A percentile compares a stretch with the other conserved stretches of the same genome.
Evolutionary conservation across 2,797 vertebrate species (phyloP).

Genomic region (Leontocebus nigricollis): DNA sequence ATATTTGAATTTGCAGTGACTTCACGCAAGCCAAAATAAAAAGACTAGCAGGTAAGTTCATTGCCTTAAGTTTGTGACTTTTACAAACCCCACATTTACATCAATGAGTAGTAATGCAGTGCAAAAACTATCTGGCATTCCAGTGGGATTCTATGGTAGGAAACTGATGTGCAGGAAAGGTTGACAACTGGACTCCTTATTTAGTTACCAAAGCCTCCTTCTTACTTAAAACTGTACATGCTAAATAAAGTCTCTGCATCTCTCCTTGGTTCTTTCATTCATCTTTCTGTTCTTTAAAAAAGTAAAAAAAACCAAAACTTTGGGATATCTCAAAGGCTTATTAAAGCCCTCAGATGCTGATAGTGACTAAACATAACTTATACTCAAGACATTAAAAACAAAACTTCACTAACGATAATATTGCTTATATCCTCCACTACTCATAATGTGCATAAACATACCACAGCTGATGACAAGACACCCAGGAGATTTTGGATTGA

Average conservation of each 20-base stretch:
- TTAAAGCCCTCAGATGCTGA: slow-evolving; percentile 45
- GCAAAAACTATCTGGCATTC: neutral
- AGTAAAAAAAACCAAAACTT: neutral
- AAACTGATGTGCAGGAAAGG: neutral
- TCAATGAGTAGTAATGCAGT: neutral
- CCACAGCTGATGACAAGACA: neutral
- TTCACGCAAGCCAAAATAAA: slow-evolving; percentile 40
- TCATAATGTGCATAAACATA: neutral
- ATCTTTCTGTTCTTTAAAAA: slow-evolving; percentile 13
- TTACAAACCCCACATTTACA: neutral
- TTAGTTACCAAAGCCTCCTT: neutral
- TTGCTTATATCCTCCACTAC: neutral
- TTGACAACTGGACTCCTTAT: neutral
- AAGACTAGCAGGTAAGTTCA: neutral
- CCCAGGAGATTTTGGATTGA: neutral
- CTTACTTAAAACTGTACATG: neutral
- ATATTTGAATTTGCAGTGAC: slow-evolving; percentile 52
- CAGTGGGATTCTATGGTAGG: neutral
- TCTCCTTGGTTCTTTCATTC: neutral
- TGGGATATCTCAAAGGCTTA: slow-evolving; percentile 49
- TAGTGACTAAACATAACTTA: slow-evolving; percentile 22
- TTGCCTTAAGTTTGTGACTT: slow-evolving; percentile 41
- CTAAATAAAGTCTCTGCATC: slow-evolving; percentile 7
- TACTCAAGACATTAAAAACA: neutral
- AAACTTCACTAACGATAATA: neutral